Evolutionary conservation across 2,888 invertebrate genomes (phyloP), one percentile per base, ranked within the genome.

Genomic region (Leptothorax acervorum): DNA sequence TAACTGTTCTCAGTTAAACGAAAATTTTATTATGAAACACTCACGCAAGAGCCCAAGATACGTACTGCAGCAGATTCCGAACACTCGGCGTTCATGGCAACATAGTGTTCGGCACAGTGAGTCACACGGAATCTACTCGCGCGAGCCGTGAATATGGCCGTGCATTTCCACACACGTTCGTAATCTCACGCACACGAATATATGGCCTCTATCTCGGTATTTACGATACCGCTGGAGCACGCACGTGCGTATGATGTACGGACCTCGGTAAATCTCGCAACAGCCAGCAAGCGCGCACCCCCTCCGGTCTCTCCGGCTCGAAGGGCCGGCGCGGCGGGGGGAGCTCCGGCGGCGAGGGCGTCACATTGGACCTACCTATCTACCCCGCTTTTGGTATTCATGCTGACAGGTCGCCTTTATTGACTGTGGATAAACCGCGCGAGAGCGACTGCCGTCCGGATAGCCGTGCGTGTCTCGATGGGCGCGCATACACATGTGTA

Each of bases 341-440:
- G 65, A 6, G 66, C 11, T 48, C 5, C 53, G 60, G 48, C 63
- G 55, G 45, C 53, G 83, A 60, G 51, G 31, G 83, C 84, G 78
- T 76, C 78, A 83, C 87, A 78, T 71, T 78, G 87, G 84, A 88
- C 86, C 86, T 87, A 74, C 75, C 51, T 53, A 65, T 39, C 63
- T 39, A 73, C 86, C 88, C 86, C 89, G 92, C 87, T 89, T 92
- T 93, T 92, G 92, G 93, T 92, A 93, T 93, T 93, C 93, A 92
- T 90, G 93, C 93, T 92, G 93, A 93, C 93, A 93, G 92, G 90
- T 91, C 91, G 91, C 90, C 92, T 93, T 93, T 94, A 94, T 94
- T 94, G 94, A 93, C 93, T 93, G 92, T 92, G 92, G 92, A 93
- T 93, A 93, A 92, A 92, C 92, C 91, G 83, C 88, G 89, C 66